These are phyloP conservation scores for Saxicola maurus DNA, from an alignment of 2,797 vertebrate species.

Conservation along the genomic window DNA sequence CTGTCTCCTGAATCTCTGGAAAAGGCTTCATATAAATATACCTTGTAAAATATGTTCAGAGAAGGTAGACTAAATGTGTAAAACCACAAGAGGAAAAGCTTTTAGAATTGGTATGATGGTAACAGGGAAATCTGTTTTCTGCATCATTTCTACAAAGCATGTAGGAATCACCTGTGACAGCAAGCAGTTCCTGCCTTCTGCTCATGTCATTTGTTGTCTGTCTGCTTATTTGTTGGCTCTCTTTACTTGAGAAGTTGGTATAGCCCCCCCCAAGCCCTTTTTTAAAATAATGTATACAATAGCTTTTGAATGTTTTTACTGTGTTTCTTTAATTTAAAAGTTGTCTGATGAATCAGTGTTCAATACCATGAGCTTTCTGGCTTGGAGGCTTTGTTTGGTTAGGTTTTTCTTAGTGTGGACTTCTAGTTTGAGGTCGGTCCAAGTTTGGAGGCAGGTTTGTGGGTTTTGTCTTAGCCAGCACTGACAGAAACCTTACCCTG, in stretches of 20 bases:
- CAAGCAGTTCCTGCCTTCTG: rapidly evolving
- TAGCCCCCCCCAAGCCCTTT: rapidly evolving
- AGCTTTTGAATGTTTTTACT: not conserved
- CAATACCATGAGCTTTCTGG: not conserved
- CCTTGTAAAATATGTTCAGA: not conserved
- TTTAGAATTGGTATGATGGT: not conserved
- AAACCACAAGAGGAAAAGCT: not conserved
- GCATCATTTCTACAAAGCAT: rapidly evolving
- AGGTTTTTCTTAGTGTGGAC: not conserved
- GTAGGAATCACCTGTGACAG: not conserved
- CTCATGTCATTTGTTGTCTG: rapidly evolving
- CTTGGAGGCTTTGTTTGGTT: not conserved
- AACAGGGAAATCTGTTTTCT: not conserved
- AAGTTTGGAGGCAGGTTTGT: not conserved
- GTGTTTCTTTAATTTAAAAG: not conserved
- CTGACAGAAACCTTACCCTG: rapidly evolving
- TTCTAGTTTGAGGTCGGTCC: not conserved
- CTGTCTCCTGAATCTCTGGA: not conserved
- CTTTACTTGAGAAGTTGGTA: not conserved
- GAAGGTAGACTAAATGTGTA: not conserved
- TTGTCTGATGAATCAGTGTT: not conserved
- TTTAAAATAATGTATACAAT: no score
- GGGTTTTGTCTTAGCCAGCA: rapidly evolving
- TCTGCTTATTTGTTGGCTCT: not conserved
- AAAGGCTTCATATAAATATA: not conserved